Percentiles rank a stretch among this genome's conserved stretches.
Evolutionary conservation across 1,140 invertebrate genomes (phyloP).

Genomic region (Diachasmimorpha longicaudata): DNA sequence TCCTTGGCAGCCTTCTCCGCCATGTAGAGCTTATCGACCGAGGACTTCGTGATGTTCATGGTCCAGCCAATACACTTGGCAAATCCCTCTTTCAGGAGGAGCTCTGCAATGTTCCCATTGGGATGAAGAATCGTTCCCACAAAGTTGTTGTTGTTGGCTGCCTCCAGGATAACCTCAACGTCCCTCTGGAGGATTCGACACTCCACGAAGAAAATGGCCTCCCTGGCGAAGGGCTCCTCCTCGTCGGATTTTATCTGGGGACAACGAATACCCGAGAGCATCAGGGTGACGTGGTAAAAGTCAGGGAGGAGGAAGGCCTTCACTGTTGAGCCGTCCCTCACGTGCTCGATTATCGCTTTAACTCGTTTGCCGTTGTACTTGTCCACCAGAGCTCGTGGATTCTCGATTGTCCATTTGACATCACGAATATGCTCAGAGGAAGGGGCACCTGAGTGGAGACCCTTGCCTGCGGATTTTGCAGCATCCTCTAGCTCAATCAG

Average conservation of each 20-base stretch:
- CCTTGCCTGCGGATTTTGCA: constrained; percentile 86
- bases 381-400: constrained; percentile 82
- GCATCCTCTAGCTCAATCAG: constrained; percentile 89
- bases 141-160: constrained; percentile 90
- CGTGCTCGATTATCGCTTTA: constrained; percentile 91
- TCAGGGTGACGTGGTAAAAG: constrained; percentile 88
- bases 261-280: constrained; percentile 92
- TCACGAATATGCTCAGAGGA: constrained; percentile 76
- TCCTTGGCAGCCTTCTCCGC: constrained; percentile 91
- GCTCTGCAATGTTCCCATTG: constrained; percentile 92
- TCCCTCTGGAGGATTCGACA: constrained; percentile 89
- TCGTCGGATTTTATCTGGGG: constrained; percentile 69
- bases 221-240: constrained; percentile 75
- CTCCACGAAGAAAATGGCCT: constrained; percentile 92
- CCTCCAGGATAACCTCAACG: constrained; percentile 90
- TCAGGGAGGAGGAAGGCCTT: constrained; percentile 87
- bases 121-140: constrained; percentile 95
- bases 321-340: constrained; percentile 94
- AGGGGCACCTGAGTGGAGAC: constrained; percentile 75
- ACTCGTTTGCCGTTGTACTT: constrained; percentile 80
- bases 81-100: constrained; percentile 88
- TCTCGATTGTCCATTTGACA: constrained; percentile 87
- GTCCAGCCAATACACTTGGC: constrained; percentile 98
- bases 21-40: constrained; percentile 81
- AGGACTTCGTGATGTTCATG: constrained; percentile 83